These are phyloP conservation scores for Liopterus haemorrhoidalis DNA, from an alignment of 2,888 invertebrate species.

Conservation along the genomic window DNA sequence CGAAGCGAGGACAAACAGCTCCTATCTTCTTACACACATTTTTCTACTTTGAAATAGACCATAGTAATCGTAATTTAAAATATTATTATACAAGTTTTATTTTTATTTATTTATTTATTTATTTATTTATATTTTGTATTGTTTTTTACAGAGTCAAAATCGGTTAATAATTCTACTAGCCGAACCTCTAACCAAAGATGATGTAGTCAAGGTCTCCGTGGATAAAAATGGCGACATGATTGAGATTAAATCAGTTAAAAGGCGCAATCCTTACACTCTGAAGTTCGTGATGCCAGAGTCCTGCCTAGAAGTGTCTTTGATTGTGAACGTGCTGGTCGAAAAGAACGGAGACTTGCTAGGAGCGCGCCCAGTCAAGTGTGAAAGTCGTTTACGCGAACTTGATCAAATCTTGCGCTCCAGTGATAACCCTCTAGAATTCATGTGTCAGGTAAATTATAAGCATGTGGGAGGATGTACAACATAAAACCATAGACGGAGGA, in stretches of 20 bases:
- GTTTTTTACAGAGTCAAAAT: slow-evolving; percentile 65
- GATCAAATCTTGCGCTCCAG: slow-evolving; percentile 73
- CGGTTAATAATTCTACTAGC: slow-evolving; percentile 73
- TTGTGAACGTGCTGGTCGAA: slow-evolving; percentile 74
- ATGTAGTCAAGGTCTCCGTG: slow-evolving; percentile 69
- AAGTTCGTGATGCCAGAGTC: slow-evolving; percentile 79
- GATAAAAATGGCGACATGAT: slow-evolving; percentile 76
- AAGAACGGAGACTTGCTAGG: slow-evolving; percentile 77
- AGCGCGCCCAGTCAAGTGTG: slow-evolving; percentile 80
- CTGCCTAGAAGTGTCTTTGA: slow-evolving; percentile 74
- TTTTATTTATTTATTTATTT: slow-evolving; percentile 15
- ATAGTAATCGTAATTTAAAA: slow-evolving; percentile 5
- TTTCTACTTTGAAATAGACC: no score
- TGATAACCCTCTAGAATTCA: slow-evolving; percentile 78
- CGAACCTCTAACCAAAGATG: slow-evolving; percentile 71
- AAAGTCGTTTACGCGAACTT: slow-evolving; percentile 74
- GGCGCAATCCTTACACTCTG: slow-evolving; percentile 76
- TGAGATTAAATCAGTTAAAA: slow-evolving; percentile 67
- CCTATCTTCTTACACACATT: no score
- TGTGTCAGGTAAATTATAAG: slow-evolving; percentile 75
- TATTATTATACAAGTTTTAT: slow-evolving; percentile 10
- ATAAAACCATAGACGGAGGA: no score
- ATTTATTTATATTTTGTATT: slow-evolving; percentile 33
- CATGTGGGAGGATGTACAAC: no score
- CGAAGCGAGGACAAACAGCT: no score